A percentile compares a stretch with the other conserved stretches of the same genome.
These are phyloP conservation scores for Bucorvus abyssinicus DNA, from an alignment of 2,797 vertebrate genomes.

Conservation along the genomic window DNA sequence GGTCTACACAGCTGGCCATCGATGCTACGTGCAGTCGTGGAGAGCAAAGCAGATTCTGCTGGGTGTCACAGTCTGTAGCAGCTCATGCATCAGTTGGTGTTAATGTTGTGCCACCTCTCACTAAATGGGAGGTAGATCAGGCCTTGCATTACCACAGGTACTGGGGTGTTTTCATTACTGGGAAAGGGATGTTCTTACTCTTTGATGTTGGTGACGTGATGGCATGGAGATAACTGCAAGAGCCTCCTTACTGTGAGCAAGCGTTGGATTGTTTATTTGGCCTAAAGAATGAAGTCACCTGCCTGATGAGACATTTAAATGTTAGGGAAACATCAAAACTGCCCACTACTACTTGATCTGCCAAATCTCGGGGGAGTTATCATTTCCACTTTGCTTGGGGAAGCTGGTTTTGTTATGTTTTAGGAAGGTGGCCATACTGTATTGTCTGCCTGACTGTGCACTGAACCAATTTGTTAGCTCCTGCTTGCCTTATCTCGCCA, in stretches of 20 bases:
- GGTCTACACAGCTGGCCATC: neutral
- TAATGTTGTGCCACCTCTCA: neutral
- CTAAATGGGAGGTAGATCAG: neutral
- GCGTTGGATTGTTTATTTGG: conserved; percentile 12
- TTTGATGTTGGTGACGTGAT: neutral
- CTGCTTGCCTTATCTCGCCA: neutral
- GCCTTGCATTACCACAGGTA: neutral
- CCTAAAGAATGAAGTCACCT: conserved; percentile 40
- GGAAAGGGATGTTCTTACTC: neutral
- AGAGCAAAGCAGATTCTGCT: neutral
- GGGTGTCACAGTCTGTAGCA: neutral
- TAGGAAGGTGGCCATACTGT: neutral
- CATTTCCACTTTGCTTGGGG: conserved; percentile 1
- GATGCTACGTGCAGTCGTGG: neutral
- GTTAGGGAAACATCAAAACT: conserved; percentile 38
- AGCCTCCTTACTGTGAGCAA: conserved; percentile 12
- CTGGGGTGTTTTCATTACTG: neutral
- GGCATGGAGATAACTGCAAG: neutral
- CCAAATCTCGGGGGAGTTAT: conserved; percentile 26
- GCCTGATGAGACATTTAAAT: conserved; percentile 28
- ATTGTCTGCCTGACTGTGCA: neutral
- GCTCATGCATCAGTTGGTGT: rapidly evolving
- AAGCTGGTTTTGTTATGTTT: conserved; percentile 14
- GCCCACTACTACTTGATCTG: conserved; percentile 28
- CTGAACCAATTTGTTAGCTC: neutral